phyloP scores from a whole-genome alignment of 2,113 vertebrate species.

The Cephalopholis sonnerati region DNA sequence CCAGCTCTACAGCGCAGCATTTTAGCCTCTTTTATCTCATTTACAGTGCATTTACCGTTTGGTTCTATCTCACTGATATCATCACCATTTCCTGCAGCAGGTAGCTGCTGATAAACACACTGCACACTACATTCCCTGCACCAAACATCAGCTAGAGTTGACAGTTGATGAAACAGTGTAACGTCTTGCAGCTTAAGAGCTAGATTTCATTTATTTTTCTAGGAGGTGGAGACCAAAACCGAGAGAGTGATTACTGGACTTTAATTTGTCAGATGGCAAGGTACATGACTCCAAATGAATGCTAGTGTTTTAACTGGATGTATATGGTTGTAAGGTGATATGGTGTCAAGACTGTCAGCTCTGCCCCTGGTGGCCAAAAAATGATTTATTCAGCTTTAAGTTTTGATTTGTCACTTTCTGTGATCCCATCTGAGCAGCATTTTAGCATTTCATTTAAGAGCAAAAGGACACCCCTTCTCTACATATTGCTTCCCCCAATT shows the following conservation, averaged over 20 bases:
- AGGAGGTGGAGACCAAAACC: slow-evolving; percentile 11
- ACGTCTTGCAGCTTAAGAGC: no score
- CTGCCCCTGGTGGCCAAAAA: not conserved
- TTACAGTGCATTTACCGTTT: not conserved
- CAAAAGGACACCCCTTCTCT: not conserved
- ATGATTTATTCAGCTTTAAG: not conserved
- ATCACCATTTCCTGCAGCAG: not conserved
- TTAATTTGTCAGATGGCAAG: no score
- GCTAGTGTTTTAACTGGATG: not conserved
- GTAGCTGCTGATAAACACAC: not conserved
- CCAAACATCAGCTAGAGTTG: not conserved
- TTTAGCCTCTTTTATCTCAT: not conserved
- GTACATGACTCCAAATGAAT: not conserved
- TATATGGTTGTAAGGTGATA: not conserved
- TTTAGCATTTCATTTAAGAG: not conserved
- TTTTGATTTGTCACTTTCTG: not conserved
- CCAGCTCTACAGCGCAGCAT: no score
- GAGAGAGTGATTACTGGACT: not conserved
- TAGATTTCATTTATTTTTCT: no score
- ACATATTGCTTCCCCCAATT: not conserved
- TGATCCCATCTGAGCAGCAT: not conserved
- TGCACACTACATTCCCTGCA: not conserved
- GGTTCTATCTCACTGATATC: not conserved
- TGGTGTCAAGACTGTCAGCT: not conserved
- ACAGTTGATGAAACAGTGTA: not conserved